phyloP scores from a whole-genome alignment of 2,113 vertebrate species.

The Neodon shergylaensis region DNA sequence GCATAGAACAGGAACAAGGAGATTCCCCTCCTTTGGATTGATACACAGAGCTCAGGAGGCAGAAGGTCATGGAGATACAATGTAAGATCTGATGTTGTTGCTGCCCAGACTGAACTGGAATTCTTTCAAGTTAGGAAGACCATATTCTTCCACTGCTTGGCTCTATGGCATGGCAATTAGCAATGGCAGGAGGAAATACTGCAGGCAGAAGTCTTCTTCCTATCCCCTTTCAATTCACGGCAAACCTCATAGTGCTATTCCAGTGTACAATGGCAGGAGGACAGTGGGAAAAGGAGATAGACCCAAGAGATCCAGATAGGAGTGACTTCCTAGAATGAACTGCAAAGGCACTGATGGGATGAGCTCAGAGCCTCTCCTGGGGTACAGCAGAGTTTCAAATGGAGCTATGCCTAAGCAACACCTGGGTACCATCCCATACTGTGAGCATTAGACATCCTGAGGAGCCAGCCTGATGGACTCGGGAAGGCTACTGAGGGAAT shows the following conservation, averaged over 20 bases:
- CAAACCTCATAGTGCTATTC: not conserved
- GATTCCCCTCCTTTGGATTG: not conserved
- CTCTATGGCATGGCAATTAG: not conserved
- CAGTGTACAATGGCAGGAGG: too few relatives aligned
- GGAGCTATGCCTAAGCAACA: not conserved
- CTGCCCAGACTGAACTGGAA: not conserved
- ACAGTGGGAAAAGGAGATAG: accelerated
- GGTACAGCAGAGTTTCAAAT: not conserved
- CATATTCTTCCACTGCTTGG: too few relatives aligned
- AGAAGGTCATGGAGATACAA: not conserved
- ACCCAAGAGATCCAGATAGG: too few relatives aligned
- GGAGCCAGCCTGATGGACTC: not conserved
- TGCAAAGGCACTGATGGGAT: not conserved
- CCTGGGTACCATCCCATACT: not conserved
- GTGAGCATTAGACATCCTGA: not conserved
- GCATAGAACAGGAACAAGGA: accelerated
- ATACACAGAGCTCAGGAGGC: not conserved
- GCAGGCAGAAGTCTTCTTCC: not conserved
- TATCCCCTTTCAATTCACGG: not conserved
- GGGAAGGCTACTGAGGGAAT: not conserved
- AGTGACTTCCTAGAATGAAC: too few relatives aligned
- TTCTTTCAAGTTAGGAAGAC: not conserved
- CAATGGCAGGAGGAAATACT: not conserved
- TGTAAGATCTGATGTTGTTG: not conserved
- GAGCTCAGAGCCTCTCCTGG: not conserved